These are phyloP conservation scores for Heterodera schachtii DNA, from an alignment of 1,140 invertebrate species.

Conservation along the genomic window DNA sequence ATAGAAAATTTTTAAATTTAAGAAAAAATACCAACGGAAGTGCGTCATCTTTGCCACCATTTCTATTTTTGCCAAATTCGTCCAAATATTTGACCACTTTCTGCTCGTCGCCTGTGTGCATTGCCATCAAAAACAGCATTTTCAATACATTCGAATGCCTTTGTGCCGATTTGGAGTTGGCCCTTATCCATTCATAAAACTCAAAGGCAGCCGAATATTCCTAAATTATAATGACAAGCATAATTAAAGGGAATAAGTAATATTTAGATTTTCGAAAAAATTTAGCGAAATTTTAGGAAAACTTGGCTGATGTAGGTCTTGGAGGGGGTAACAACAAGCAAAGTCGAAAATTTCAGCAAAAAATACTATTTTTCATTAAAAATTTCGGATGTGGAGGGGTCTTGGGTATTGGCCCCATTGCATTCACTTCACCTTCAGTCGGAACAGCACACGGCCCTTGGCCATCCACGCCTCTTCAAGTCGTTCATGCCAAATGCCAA, in stretches of 20 bases:
- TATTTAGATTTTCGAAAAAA: no score
- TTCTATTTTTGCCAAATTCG: not conserved
- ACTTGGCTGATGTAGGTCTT: no score
- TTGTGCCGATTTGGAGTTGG: not conserved
- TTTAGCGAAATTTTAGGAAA: no score
- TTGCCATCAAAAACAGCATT: slow-evolving; percentile 18
- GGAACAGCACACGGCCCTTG: slow-evolving; percentile 1
- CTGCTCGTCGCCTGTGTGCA: slow-evolving; percentile 14
- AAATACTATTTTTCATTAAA: no score
- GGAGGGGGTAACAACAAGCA: no score
- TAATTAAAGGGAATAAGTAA: not conserved
- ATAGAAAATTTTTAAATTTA: no score
- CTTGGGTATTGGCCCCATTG: no score
- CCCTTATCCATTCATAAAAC: slow-evolving; percentile 31
- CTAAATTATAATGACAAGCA: not conserved
- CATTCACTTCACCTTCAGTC: not conserved
- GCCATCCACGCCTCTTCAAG: slow-evolving; percentile 37
- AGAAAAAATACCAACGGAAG: not conserved
- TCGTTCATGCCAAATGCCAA: slow-evolving; percentile 41
- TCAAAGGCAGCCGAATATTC: slow-evolving; percentile 4
- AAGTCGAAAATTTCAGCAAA: no score
- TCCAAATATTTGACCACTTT: slow-evolving; percentile 4
- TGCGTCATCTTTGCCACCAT: not conserved
- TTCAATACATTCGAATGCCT: not conserved
- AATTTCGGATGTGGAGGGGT: no score